Base-by-base conservation (phyloP, 2,888 invertebrate genomes). In the Hirtodrosophila confusa region DNA sequence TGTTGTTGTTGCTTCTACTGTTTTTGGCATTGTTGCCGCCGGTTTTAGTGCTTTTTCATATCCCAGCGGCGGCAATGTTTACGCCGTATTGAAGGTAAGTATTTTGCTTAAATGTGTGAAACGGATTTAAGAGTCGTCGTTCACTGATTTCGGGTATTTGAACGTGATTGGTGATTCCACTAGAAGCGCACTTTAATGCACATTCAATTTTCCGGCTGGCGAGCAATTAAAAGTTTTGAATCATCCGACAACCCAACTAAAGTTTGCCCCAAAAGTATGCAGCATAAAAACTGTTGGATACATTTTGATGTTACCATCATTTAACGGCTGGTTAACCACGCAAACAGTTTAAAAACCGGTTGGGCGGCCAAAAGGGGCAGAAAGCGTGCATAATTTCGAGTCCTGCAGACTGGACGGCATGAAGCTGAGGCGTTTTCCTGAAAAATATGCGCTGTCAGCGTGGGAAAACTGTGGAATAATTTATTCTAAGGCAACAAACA, bases 241-340 rank as follows among this genome's bases (percentile, higher is more conserved):
- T 78, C 69, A 78, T 73, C 62, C 45, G 41, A 40, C 35, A 29
- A 17, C 12, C 3, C 10, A 29, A 50, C 17, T 33, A 50, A 12
- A 33, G 12, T 39, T 27, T 58, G 39, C 61, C 58, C 35, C 51
- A 58, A 62, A 17, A 17, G 17, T 17, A 17, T 17, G 17, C 17
- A 17, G 17, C 17, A 17, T 55, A 57, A 33, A 27, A 43, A 51
- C 37, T 61, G 37, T 39, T 48, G 51, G 55, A 44, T 57, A 65
- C 66, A 73, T 61, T 77, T 55, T 72, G 61, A 47, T 77, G 78
- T 78, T 55, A 17, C 61, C 71, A 67, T 65, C 75, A 80, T 85
- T 87, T 68, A 85, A 85, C 76, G 88, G 78, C 69, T 82, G 83
- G 88, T 87, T 80, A 86, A 54, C 67, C 69, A 69, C 55, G 63